Base-by-base conservation (phyloP, 2,113 vertebrate species). In the Thalassarche chlororhynchos region DNA sequence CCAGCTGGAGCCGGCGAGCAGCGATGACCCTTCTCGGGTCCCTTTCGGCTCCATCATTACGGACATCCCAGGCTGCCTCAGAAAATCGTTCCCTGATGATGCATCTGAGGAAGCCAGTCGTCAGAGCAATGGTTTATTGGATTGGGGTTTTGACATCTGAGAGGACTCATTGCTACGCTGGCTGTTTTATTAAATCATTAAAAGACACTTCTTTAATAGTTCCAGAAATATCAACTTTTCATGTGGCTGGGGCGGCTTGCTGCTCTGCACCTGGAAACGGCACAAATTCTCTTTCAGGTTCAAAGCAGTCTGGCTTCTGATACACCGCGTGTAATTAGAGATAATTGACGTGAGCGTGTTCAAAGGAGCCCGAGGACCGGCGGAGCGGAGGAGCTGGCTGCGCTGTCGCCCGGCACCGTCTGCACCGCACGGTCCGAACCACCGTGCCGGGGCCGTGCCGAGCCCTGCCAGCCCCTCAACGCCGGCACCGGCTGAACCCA, bases 81-180 rank as follows among this genome's bases (percentile, higher is more conserved):
- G 86, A 61, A 92, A 93, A 98, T 95, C 95, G 32, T 85, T 95
- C 93, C 87, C 89, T n/a, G 82, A 74, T 55, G 95, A 84, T 74
- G 75, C 71, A 49, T 71, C 3, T 12, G 79, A 89, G 91, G 94
- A 89, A 98, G 94, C 84, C 86, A 77, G 93, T 55, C 89, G 84
- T 97, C 97, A 96, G 97, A 89, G 96, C 90, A 96, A 96, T 96
- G 97, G 90, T 84, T 86, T 84, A 42, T 90, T 68, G 57, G 72
- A 60, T 40, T 78, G 90, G 95, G 93, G 93, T 88, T 94, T 71
- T 95, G 96, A 87, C 91, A 92, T 71, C 94, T 14, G 34, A 94
- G 90, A 19, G 36, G 95, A 42, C 69, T 84, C 28, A 12, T 62
- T 79, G 24, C 57, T 61, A 15, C 19, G 3, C 64, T 12, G 81